Percentiles rank a stretch among this genome's conserved stretches.
Evolutionary conservation across 2,888 invertebrate species (phyloP).

Genomic region (Peribatodes rhomboidaria): DNA sequence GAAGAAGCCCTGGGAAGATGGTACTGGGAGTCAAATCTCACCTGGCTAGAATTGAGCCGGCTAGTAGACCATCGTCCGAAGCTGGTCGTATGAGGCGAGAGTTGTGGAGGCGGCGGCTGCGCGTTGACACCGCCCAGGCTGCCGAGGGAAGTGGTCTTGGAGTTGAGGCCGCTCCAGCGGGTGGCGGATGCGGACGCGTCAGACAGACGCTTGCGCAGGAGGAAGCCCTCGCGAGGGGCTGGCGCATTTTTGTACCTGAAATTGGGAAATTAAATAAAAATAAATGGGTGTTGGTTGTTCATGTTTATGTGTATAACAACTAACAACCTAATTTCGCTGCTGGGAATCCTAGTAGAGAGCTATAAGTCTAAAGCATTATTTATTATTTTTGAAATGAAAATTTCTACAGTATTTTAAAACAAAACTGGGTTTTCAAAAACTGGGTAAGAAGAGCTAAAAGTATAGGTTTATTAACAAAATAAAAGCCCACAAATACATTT

Average conservation of each 20-base stretch:
- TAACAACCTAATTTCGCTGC: no score
- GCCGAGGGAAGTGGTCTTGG: conserved; percentile 95
- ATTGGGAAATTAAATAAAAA: conserved; percentile 14
- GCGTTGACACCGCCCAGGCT: conserved; percentile 87
- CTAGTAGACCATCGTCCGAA: conserved; percentile 92
- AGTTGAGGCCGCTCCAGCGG: conserved; percentile 89
- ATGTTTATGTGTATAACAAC: no score
- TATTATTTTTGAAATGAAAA: no score
- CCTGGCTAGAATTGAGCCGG: conserved; percentile 88
- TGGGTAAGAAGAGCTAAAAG: background rate
- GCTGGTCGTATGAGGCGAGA: conserved; percentile 82
- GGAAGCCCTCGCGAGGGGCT: conserved; percentile 92
- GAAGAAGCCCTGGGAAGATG: no score
- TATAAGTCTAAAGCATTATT: no score
- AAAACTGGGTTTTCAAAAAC: no score
- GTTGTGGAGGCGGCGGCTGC: conserved; percentile 87
- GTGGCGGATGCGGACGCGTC: conserved; percentile 88
- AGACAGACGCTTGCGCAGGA: conserved; percentile 92
- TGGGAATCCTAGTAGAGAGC: no score
- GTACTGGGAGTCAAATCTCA: no score
- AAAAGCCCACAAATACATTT: background rate
- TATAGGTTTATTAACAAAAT: background rate
- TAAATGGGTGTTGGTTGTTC: no score
- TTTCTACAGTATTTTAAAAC: no score
- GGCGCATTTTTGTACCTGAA: conserved; percentile 88